These are phyloP conservation scores for Gymnobelideus leadbeateri DNA, from an alignment of 2,113 vertebrate genomes.

Conservation along the genomic window DNA sequence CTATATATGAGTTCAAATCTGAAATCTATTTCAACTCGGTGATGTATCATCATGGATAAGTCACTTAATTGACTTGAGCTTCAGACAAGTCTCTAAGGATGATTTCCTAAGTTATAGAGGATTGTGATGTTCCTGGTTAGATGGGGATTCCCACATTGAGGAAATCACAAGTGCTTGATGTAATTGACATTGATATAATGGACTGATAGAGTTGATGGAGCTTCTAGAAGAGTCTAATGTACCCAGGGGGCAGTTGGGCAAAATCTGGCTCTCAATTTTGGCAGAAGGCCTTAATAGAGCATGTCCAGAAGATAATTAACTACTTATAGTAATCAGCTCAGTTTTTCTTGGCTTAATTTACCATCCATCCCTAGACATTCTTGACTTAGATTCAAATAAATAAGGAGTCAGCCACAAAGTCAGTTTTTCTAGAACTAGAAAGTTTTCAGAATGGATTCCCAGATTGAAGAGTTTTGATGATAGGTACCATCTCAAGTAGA, in stretches of 20 bases:
- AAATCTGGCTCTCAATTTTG: slow-evolving; percentile 49
- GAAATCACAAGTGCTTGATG: not conserved
- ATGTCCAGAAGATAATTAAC: slow-evolving; percentile 34
- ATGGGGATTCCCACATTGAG: not conserved
- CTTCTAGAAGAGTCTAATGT: slow-evolving; percentile 25
- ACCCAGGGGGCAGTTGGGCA: not conserved
- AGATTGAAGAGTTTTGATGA: slow-evolving; percentile 9
- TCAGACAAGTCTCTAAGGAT: not conserved
- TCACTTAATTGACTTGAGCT: not conserved
- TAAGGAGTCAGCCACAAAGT: slow-evolving; percentile 30
- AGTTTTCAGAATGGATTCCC: slow-evolving; percentile 15
- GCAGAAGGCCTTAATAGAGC: slow-evolving; percentile 44
- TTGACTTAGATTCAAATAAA: slow-evolving; percentile 30
- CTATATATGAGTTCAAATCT: not conserved
- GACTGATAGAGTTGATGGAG: slow-evolving; percentile 9
- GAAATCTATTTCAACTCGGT: not conserved
- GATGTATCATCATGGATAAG: not conserved
- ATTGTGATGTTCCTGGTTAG: not conserved
- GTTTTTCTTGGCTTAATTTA: slow-evolving; percentile 13
- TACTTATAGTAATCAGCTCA: slow-evolving; percentile 22
- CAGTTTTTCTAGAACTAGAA: not conserved
- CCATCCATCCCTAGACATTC: slow-evolving; percentile 24
- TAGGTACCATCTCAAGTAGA: not conserved
- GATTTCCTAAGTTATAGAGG: not conserved
- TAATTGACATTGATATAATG: not conserved